Base-by-base conservation (phyloP, 2,888 invertebrate genomes). In the Rhagophthalmus giganteus region DNA sequence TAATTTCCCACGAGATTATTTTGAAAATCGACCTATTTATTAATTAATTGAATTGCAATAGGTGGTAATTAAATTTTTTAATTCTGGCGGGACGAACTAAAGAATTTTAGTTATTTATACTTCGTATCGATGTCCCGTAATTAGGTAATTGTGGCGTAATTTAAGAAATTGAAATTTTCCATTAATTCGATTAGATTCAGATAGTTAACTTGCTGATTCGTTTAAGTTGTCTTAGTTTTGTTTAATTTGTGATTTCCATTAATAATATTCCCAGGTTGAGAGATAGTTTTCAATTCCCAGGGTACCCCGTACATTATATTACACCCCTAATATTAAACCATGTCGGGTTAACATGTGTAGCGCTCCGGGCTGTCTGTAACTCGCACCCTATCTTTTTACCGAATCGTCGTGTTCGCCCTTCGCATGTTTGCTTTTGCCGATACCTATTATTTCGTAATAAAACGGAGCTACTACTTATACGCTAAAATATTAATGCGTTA, bases 381-480 rank as follows among this genome's bases (percentile, higher is more conserved):
- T 42, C 33, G 11, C 39, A 40, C 35, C 35, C 44, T 27, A 35
- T 34, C 35, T 28, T 35, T 37, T 24, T 24, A 12, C 20, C 20
- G 8, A 4, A 16, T 24, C 34, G 26, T 16, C 26, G 16, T 42
- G 33, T 44, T 44, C 35, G 35, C 35, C 42, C 42, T 42, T 42
- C 26, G 42, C 42, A 33, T 34, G 42, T 34, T 42, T 42, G 41
- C 42, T 42, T 25, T 42, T 10, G 5, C 33, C 42, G 15, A 34
- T 34, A 27, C 34, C 44, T 44, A 44, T 44, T 44, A 35, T 30
- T 37, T 37, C 37, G 30, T 46, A 12, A 37, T 37, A 30, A 45
- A 45, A 44, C 34, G 16, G 34, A 34, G 10, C 42, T 26, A 15
- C 42, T 34, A 44, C 42, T 33, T 44, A 44, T 34, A 10, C 9